A percentile compares a stretch with the other conserved stretches of the same genome.
Conservation (phyloP, 92 coral and sea anemone species). For the Hydrozoanthus gracilis region DNA sequence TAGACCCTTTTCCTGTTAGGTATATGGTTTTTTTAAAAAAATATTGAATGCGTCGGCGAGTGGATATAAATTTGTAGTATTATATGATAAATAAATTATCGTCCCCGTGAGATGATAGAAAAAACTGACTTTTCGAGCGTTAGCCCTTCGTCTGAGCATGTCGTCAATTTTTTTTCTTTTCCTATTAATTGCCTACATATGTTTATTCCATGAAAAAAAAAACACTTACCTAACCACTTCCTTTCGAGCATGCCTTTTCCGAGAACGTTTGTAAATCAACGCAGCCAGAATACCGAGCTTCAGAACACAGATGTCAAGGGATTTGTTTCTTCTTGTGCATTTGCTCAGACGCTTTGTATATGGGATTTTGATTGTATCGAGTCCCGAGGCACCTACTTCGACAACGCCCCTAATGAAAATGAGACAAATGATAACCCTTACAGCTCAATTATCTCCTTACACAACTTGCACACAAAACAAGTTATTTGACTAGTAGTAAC, state of each 20-base stretch:
- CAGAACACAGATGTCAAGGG: conserved; percentile 67
- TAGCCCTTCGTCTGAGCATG: not conserved
- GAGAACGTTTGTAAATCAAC: conserved; percentile 48
- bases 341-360: conserved; percentile 37
- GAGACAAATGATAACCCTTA: not conserved
- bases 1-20: too few relatives aligned
- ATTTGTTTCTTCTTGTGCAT: conserved; percentile 35
- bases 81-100: too few relatives aligned
- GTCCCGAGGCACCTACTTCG: not conserved
- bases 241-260: conserved; percentile 15
- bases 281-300: conserved; percentile 70
- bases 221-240: conserved; percentile 46
- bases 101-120: too few relatives aligned
- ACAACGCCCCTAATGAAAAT: not conserved
- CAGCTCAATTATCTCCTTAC: too few relatives aligned
- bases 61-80: not conserved
- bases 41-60: too few relatives aligned
- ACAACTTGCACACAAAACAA: too few relatives aligned
- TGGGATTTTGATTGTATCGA: conserved; percentile 5
- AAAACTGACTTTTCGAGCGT: too few relatives aligned
- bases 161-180: not conserved
- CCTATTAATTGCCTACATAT: not conserved
- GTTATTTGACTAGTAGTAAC: too few relatives aligned
- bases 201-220: not conserved
- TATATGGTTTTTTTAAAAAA: too few relatives aligned